A percentile compares a stretch with the other conserved stretches of the same genome.
Conservation (phyloP, 2,888 invertebrate species). For the Epirrhoe tristata region DNA sequence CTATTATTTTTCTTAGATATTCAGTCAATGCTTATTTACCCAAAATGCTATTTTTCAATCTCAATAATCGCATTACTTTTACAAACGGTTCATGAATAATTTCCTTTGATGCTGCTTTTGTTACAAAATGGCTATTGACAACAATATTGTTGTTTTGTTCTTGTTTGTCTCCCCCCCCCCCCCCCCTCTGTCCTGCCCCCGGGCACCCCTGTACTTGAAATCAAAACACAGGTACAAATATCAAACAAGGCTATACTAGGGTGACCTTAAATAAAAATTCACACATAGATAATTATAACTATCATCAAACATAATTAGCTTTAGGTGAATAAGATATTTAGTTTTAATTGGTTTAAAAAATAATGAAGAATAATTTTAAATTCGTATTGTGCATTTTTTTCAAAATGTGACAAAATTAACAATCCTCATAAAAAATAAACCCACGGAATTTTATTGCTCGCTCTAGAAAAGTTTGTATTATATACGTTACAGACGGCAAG, state of each 20-base stretch:
- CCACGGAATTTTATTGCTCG: too few relatives aligned
- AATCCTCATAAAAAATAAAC: too few relatives aligned
- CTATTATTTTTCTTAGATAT: neutral
- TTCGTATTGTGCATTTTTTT: too few relatives aligned
- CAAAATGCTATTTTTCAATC: conserved; percentile 1
- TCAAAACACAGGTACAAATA: conserved; percentile 79
- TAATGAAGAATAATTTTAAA: too few relatives aligned
- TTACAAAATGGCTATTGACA: conserved; percentile 29
- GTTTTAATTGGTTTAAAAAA: too few relatives aligned
- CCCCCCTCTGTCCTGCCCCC: conserved; percentile 10
- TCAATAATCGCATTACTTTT: conserved; percentile 10
- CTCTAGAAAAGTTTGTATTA: too few relatives aligned
- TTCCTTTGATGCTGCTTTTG: conserved; percentile 29
- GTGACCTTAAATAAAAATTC: conserved; percentile 32
- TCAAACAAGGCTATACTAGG: conserved; percentile 60
- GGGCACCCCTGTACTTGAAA: conserved; percentile 53
- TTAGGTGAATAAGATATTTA: too few relatives aligned
- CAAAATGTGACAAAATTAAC: too few relatives aligned
- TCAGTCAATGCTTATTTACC: neutral
- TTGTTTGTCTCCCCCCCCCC: conserved; percentile 13
- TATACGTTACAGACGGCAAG: too few relatives aligned
- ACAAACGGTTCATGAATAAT: conserved; percentile 19
- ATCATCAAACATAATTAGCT: too few relatives aligned
- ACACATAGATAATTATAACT: too few relatives aligned
- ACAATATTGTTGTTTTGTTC: conserved; percentile 24